Conservation (phyloP, 1,140 invertebrate genomes). For the Eriocheir sinensis region DNA sequence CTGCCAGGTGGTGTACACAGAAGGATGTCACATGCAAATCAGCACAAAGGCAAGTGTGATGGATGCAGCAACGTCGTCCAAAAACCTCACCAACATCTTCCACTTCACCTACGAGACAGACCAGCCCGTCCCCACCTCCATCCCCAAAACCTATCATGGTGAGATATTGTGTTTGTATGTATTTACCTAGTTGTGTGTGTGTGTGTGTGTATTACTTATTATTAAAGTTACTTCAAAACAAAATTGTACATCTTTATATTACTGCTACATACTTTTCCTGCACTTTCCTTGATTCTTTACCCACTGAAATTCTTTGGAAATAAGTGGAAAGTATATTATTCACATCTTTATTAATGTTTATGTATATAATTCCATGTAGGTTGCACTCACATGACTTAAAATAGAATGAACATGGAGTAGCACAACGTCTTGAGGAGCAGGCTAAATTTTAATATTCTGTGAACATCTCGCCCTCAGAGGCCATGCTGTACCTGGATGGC, state of each 20-base stretch:
- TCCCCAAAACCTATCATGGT: slow-evolving; percentile 89
- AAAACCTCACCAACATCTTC: slow-evolving; percentile 89
- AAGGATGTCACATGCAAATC: slow-evolving; percentile 85
- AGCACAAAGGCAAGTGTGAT: slow-evolving; percentile 88
- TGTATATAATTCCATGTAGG: no score
- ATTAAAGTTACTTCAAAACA: neutral
- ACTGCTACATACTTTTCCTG: neutral
- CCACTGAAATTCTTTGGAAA: no score
- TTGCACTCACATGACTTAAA: no score
- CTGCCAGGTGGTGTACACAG: slow-evolving; percentile 88
- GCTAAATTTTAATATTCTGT: neutral
- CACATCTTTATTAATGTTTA: no score
- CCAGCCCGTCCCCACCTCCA: slow-evolving; percentile 84
- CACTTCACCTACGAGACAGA: slow-evolving; percentile 88
- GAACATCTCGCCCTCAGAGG: slow-evolving; percentile 83
- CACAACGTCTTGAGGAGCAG: no score
- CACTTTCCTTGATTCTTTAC: neutral
- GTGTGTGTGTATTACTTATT: no score
- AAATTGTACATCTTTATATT: neutral
- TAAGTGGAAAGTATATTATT: no score
- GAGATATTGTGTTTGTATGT: no score
- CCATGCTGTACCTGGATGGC: slow-evolving; percentile 90
- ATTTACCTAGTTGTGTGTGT: no score
- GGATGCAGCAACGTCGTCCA: slow-evolving; percentile 84
- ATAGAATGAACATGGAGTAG: no score